Percentiles rank a stretch among this genome's conserved stretches.
phyloP scores from a whole-genome alignment of 2,113 vertebrate genomes.

The Megaceryle maxima region DNA sequence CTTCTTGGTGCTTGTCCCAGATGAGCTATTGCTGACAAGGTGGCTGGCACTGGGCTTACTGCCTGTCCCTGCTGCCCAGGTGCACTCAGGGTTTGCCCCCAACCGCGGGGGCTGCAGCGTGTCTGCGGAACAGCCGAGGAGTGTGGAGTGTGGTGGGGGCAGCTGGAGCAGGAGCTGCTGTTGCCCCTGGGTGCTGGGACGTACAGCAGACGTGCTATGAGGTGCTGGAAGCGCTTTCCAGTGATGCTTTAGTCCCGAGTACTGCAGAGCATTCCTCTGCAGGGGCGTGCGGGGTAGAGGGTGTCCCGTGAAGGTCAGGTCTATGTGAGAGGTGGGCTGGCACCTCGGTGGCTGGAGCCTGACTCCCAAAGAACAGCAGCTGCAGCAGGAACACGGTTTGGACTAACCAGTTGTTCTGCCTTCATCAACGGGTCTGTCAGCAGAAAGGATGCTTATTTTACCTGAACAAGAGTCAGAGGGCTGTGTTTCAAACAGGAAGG shows the following conservation, averaged over 20 bases:
- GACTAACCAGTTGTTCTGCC: not conserved
- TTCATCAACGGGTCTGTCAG: not conserved
- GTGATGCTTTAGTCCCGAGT: not conserved
- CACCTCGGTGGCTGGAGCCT: not conserved
- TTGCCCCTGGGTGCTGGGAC: accelerated
- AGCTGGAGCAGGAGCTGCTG: not conserved
- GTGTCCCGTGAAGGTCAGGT: no score
- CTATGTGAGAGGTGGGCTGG: accelerated
- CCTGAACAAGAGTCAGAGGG: not conserved
- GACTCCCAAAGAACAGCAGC: no score
- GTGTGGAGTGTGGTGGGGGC: accelerated
- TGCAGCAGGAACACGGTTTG: not conserved
- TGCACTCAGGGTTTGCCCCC: not conserved
- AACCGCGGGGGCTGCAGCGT: not conserved
- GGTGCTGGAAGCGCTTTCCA: not conserved
- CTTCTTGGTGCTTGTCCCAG: not conserved
- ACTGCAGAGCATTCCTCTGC: no score
- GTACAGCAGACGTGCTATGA: accelerated
- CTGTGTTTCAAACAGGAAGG: not conserved
- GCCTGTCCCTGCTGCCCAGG: not conserved
- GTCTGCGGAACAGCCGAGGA: not conserved
- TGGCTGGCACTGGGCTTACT: not conserved
- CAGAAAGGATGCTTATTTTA: not conserved
- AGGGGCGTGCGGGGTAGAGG: no score
- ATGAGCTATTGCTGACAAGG: not conserved